Percentiles rank a stretch among this genome's conserved stretches.
Evolutionary conservation across 2,113 vertebrate genomes (phyloP).

Genomic region (Pantherophis guttatus): DNA sequence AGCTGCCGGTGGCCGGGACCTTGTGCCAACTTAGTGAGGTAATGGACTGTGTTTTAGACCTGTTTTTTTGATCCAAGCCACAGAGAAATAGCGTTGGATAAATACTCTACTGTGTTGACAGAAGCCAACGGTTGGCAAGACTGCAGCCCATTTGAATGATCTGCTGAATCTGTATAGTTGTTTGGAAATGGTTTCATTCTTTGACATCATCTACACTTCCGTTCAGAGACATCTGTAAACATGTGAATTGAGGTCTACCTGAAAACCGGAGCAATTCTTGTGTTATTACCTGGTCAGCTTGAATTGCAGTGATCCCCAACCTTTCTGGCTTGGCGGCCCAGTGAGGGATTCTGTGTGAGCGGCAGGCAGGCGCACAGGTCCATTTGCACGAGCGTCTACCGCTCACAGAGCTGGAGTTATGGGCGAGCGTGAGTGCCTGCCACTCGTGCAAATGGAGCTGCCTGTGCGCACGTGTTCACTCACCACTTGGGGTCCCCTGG

Average conservation of each 20-base stretch:
- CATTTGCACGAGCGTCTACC: too few species aligned
- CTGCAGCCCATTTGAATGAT: background rate
- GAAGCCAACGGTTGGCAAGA: background rate
- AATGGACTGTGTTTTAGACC: conserved; percentile 47
- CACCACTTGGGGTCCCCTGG: too few species aligned
- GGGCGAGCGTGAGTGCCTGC: too few species aligned
- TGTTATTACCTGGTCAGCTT: background rate
- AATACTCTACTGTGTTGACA: background rate
- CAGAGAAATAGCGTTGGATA: background rate
- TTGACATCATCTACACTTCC: background rate
- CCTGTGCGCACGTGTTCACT: too few species aligned
- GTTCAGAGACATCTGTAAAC: background rate
- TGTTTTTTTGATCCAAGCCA: background rate
- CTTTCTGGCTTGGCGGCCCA: too few species aligned
- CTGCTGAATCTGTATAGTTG: background rate
- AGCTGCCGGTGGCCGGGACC: conserved; percentile 93
- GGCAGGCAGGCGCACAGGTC: too few species aligned
- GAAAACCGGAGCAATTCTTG: background rate
- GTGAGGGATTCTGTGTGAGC: too few species aligned
- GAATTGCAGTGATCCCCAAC: too few species aligned
- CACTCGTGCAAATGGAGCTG: too few species aligned
- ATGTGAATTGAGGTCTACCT: background rate
- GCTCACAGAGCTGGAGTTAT: too few species aligned
- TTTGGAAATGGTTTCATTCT: background rate
- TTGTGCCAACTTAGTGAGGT: conserved; percentile 92